Evolutionary conservation across 1,140 invertebrate genomes (phyloP), one percentile per base, ranked within the genome.

Genomic region (Ridgeia piscesae): DNA sequence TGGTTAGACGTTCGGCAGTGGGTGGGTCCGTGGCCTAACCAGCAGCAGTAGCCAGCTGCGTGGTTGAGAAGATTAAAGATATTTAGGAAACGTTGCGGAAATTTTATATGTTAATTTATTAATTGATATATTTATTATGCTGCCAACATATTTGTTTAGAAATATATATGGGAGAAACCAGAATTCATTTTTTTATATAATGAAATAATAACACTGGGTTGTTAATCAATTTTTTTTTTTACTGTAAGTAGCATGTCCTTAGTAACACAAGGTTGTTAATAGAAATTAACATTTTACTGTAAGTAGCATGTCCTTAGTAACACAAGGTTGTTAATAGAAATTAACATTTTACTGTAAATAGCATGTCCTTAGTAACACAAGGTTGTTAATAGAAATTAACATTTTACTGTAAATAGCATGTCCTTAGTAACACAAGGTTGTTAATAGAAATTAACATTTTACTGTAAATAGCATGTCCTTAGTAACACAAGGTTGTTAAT

Each of bases 221-320:
- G 42, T 42, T 42, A 4, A 11, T 42, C 4, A 42, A 11, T 6
- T 42, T 42, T 6, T 4, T 42, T 4, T 42, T n/a, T 42, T 42
- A 42, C 17, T 91, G 35, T 11, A 92, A 88, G n/a, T 91, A 90
- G 33, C 88, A 34, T 89, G 27, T 94, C 92, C 11, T 92, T 34
- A 33, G n/a, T n/a, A n/a, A 42, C 11, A 42, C 42, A 42, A 11
- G 42, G 42, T 42, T 42, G 42, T 42, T 42, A 4, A 11, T 42
- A 11, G 42, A 42, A 11, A 42, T 42, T 42, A 42, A 11, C 11
- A 11, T 42, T n/a, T 42, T 42, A 42, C 17, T 91, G 35, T 11
- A 92, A 88, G n/a, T 91, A 90, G 33, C 88, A 34, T 89, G 27
- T 94, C 92, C 11, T 92, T 34, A 33, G n/a, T n/a, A n/a, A 42